Conservation (phyloP, 2,888 invertebrate genomes). For the Sclerodermus sp. region DNA sequence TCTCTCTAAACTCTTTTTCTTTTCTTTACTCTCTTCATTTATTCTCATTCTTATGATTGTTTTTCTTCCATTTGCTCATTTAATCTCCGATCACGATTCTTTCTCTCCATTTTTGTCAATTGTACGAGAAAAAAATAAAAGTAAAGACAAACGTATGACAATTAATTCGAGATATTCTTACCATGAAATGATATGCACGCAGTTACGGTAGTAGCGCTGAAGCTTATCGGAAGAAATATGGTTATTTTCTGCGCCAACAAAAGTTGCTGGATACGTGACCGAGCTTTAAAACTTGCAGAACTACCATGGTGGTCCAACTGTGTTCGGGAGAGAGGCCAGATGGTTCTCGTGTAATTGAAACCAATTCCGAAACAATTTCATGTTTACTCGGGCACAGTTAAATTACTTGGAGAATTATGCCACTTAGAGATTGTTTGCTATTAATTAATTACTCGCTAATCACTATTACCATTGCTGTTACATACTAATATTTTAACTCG, state of each 20-base stretch:
- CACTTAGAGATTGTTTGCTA: no score
- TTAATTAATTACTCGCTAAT: no score
- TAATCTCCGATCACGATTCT: neutral
- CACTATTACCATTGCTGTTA: no score
- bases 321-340: neutral
- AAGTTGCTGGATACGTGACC: neutral
- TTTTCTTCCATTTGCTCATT: conserved; percentile 2
- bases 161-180: neutral
- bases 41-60: neutral
- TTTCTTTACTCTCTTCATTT: neutral
- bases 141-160: neutral
- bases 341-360: neutral
- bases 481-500: no score
- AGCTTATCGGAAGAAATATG: conserved; percentile 8
- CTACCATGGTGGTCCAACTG: neutral
- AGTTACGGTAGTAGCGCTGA: neutral
- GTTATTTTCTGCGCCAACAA: conserved; percentile 4
- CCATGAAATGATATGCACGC: neutral
- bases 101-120: neutral
- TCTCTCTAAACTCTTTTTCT: conserved; percentile 1
- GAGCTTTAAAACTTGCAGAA: neutral
- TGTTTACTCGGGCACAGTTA: no score
- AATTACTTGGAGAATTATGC: no score
- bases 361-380: neutral
- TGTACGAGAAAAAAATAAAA: neutral